These are phyloP conservation scores for Drosophila melanogaster DNA, from an alignment of 1,140 invertebrate genomes.

Conservation along the genomic window DNA sequence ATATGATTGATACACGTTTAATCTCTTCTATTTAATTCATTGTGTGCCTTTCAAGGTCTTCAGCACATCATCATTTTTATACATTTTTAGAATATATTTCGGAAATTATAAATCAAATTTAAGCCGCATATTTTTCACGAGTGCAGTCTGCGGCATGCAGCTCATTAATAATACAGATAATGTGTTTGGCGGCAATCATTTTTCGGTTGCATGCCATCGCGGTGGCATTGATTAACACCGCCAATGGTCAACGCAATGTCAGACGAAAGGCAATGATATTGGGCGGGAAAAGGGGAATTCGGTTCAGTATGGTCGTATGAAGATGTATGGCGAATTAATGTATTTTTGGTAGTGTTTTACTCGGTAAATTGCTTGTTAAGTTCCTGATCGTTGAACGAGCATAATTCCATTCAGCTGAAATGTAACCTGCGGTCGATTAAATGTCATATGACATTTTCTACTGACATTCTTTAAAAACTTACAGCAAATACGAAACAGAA, in stretches of 20 bases:
- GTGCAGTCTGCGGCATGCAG: slow-evolving; percentile 53
- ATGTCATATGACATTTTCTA: not conserved
- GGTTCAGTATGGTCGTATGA: not conserved
- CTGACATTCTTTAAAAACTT: not conserved
- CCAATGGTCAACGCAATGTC: slow-evolving; percentile 37
- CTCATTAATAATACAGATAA: slow-evolving; percentile 81
- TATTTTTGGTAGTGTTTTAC: slow-evolving; percentile 22
- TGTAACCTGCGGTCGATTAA: not conserved
- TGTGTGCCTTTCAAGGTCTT: no score
- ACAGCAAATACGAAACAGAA: not conserved
- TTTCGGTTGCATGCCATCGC: slow-evolving; percentile 66
- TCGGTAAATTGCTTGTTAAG: slow-evolving; percentile 15
- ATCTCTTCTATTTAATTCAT: not conserved
- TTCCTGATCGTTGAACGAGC: not conserved
- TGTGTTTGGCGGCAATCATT: slow-evolving; percentile 74
- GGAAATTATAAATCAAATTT: not conserved
- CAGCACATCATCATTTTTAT: no score
- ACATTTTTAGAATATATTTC: not conserved
- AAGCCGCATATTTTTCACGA: not conserved
- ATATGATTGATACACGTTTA: not conserved
- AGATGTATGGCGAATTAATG: slow-evolving; percentile 14
- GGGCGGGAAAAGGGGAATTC: not conserved
- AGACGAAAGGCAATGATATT: slow-evolving; percentile 18
- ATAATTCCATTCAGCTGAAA: slow-evolving; percentile 21
- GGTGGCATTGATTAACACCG: slow-evolving; percentile 72